These are phyloP conservation scores for Drosophila tani DNA, from an alignment of 1,140 invertebrate species.

Conservation along the genomic window DNA sequence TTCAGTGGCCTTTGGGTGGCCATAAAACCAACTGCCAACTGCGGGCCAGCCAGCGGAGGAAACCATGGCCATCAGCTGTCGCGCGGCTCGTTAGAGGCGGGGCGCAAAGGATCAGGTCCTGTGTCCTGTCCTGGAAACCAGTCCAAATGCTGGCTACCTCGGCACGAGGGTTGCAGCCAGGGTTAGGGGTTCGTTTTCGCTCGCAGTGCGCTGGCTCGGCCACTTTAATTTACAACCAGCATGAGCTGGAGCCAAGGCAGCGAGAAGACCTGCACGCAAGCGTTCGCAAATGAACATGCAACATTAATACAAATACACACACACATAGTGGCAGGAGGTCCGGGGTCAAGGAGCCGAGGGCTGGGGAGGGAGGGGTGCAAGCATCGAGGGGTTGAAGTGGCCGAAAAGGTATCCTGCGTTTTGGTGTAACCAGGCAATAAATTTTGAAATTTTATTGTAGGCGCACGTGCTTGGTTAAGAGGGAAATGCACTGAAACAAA, in stretches of 20 bases:
- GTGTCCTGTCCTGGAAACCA: slow-evolving; percentile 30
- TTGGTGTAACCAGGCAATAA: slow-evolving; percentile 49
- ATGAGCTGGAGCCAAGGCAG: slow-evolving; percentile 32
- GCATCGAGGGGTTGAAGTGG: slow-evolving; percentile 35
- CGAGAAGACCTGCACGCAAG: slow-evolving; percentile 62
- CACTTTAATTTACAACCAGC: slow-evolving; percentile 69
- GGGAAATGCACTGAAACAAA: slow-evolving; percentile 7
- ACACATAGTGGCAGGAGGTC: slow-evolving; percentile 1
- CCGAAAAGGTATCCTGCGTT: slow-evolving; percentile 40
- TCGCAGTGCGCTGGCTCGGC: slow-evolving; percentile 31
- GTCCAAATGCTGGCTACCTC: slow-evolving; percentile 14
- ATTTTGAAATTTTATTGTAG: slow-evolving; percentile 69
- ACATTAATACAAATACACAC: slow-evolving; percentile 54
- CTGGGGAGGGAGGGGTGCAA: background rate
- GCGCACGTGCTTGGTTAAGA: slow-evolving; percentile 53
- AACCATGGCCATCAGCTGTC: slow-evolving; percentile 76
- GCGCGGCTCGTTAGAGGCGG: slow-evolving; percentile 56
- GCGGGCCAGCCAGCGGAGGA: slow-evolving; percentile 54
- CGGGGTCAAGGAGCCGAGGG: slow-evolving; percentile 1
- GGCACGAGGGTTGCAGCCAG: slow-evolving; percentile 62
- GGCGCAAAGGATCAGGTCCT: slow-evolving; percentile 22
- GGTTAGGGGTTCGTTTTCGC: slow-evolving; percentile 53
- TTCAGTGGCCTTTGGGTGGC: slow-evolving; percentile 79
- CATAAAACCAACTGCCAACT: slow-evolving; percentile 64
- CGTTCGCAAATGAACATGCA: slow-evolving; percentile 76